Conservation (phyloP, 2,888 invertebrate species). For the Drosophila parthenogenetica region DNA sequence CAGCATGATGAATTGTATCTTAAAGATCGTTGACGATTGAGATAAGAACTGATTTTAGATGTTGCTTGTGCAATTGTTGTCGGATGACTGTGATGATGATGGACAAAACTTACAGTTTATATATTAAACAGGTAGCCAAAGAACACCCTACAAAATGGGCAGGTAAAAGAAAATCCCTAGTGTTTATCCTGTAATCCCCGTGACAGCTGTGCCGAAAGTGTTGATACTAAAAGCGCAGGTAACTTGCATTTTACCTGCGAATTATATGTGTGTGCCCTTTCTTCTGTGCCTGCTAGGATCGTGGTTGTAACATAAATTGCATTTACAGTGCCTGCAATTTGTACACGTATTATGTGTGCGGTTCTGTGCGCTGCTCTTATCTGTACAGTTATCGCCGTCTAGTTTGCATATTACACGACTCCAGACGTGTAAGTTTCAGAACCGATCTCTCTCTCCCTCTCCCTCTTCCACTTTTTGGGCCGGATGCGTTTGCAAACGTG, state of each 20-base stretch:
- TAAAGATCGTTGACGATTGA: neutral
- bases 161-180: slow-evolving; percentile 3
- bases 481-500: slow-evolving; percentile 75
- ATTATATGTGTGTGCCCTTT: neutral
- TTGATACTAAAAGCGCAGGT: slow-evolving; percentile 12
- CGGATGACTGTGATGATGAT: slow-evolving; percentile 27
- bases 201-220: slow-evolving; percentile 32
- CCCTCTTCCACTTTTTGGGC: slow-evolving; percentile 26
- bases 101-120: slow-evolving; percentile 14
- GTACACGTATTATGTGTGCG: slow-evolving; percentile 41
- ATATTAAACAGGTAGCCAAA: slow-evolving; percentile 28
- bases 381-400: slow-evolving; percentile 80
- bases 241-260: neutral
- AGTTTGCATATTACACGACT: slow-evolving; percentile 79
- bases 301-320: slow-evolving; percentile 58
- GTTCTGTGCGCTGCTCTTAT: slow-evolving; percentile 51
- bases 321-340: slow-evolving; percentile 67
- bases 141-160: neutral
- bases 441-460: slow-evolving; percentile 22
- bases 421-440: slow-evolving; percentile 67
- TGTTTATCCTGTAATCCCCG: slow-evolving; percentile 27
- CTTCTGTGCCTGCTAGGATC: slow-evolving; percentile 37
- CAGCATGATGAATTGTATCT: slow-evolving; percentile 34
- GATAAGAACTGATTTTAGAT: slow-evolving; percentile 3
- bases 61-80: slow-evolving; percentile 29